Conservation (phyloP, 2,113 vertebrate species). For the Calypte anna region DNA sequence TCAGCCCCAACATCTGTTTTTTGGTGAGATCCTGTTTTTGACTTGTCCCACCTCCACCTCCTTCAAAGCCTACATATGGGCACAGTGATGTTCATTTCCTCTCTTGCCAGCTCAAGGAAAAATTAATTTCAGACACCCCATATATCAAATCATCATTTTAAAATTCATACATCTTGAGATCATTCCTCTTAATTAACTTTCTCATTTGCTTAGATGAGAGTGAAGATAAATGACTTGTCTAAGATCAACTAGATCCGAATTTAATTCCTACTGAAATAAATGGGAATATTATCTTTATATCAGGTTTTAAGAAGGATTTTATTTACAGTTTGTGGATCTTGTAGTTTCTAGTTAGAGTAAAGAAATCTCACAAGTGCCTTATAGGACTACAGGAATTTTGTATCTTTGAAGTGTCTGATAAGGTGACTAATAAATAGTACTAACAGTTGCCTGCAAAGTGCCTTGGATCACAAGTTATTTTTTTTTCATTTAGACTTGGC, state of each 20-base stretch:
- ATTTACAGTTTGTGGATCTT: background rate
- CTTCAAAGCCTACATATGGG: background rate
- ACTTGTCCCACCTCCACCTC: background rate
- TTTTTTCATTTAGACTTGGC: conserved; percentile 23
- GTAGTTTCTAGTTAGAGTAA: background rate
- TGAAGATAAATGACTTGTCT: background rate
- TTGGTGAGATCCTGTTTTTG: background rate
- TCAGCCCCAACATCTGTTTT: conserved; percentile 16
- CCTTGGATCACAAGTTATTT: background rate
- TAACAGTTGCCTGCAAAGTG: background rate
- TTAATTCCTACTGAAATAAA: background rate
- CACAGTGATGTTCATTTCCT: conserved; percentile 18
- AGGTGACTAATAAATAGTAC: background rate
- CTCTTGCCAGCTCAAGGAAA: background rate
- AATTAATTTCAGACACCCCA: background rate
- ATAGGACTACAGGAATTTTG: background rate
- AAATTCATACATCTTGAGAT: background rate
- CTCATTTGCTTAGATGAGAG: background rate
- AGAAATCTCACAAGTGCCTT: background rate
- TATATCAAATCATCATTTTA: background rate
- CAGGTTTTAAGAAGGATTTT: background rate
- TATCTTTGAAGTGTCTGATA: background rate
- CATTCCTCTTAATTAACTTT: background rate
- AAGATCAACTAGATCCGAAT: background rate
- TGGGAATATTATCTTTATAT: background rate